These are phyloP conservation scores for Cacatua alba DNA, from an alignment of 2,113 vertebrate genomes.

Conservation along the genomic window DNA sequence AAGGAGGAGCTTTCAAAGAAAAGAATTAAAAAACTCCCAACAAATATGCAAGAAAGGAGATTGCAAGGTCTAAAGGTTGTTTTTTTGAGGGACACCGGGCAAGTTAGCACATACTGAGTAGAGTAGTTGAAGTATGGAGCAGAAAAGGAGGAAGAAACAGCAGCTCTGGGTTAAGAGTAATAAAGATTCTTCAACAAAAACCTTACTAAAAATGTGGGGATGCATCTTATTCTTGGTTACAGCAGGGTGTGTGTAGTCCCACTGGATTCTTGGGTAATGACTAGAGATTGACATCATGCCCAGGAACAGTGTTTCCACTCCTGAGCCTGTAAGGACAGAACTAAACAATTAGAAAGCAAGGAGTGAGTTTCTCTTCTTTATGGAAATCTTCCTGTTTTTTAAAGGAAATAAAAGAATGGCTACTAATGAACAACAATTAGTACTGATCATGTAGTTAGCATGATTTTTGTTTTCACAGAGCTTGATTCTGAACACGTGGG, in stretches of 20 bases:
- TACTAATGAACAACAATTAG: background rate
- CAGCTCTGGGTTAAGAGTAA: background rate
- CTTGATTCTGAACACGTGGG: background rate
- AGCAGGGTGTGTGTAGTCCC: background rate
- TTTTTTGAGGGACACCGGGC: background rate
- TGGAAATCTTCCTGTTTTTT: background rate
- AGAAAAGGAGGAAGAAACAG: background rate
- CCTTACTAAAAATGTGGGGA: background rate
- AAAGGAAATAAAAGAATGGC: background rate
- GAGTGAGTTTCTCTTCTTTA: background rate
- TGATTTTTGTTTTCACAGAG: background rate
- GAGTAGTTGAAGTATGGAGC: background rate
- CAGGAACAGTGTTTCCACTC: background rate
- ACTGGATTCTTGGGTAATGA: background rate
- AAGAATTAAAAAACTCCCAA: accelerated
- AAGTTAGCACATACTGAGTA: background rate
- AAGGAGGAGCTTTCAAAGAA: background rate
- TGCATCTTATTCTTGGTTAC: background rate
- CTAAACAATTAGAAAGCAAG: background rate
- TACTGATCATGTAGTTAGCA: background rate
- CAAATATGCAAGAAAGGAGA: background rate
- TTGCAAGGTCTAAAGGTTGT: background rate
- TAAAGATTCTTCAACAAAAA: background rate
- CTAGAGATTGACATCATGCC: background rate
- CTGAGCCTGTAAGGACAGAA: background rate